A percentile compares a stretch with the other conserved stretches of the same genome.
phyloP scores from a whole-genome alignment of 2,888 invertebrate genomes.

The Erebia aethiops region DNA sequence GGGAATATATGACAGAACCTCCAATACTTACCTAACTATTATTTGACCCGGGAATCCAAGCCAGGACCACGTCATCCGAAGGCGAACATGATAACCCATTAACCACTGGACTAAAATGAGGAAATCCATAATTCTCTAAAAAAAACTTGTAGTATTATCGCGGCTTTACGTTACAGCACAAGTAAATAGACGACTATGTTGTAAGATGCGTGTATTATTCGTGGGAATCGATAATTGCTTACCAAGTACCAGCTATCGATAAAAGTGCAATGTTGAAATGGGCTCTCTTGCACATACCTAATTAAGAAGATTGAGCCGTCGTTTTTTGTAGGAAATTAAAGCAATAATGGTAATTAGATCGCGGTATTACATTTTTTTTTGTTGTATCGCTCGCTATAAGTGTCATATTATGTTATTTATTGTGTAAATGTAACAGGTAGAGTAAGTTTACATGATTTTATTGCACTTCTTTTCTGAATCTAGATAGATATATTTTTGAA shows the following conservation, averaged over 20 bases:
- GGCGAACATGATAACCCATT: too few relatives aligned
- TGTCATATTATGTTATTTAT: background rate
- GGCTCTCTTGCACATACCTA: constrained; percentile 13
- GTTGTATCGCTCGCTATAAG: background rate
- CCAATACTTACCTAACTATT: too few relatives aligned
- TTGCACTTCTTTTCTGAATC: too few relatives aligned
- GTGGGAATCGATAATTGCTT: constrained; percentile 31
- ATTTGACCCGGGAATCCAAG: too few relatives aligned
- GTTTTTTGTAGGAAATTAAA: constrained; percentile 18
- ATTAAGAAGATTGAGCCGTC: constrained; percentile 20
- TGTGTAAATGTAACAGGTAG: too few relatives aligned
- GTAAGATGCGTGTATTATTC: constrained; percentile 23
- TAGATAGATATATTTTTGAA: too few relatives aligned
- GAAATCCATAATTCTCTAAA: background rate
- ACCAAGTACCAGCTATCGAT: constrained; percentile 14
- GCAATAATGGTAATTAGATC: constrained; percentile 8
- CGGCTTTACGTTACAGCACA: constrained; percentile 13
- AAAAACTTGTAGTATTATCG: constrained; percentile 3
- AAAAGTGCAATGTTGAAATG: constrained; percentile 22
- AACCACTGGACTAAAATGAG: too few relatives aligned
- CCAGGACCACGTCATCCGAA: too few relatives aligned
- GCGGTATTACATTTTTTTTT: constrained; percentile 3
- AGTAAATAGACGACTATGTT: constrained; percentile 6
- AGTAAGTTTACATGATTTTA: background rate
- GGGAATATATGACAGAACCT: too few relatives aligned